A percentile compares a stretch with the other conserved stretches of the same genome.
Evolutionary conservation across 2,888 invertebrate species (phyloP).

Genomic region (Penaeus monodon): DNA sequence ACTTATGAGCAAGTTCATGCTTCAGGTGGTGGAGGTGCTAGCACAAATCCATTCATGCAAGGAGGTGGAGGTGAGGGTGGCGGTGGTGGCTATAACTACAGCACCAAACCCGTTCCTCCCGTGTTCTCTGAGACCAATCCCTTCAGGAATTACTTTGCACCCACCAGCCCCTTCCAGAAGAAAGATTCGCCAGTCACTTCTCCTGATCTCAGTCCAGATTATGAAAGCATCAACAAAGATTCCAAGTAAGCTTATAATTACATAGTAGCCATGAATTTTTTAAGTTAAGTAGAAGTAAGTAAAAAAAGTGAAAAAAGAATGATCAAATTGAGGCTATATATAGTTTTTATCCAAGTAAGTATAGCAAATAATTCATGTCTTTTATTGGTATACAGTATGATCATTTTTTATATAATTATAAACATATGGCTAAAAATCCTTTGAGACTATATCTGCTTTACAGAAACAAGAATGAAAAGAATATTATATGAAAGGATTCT

Average conservation of each 20-base stretch:
- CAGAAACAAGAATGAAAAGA: no score
- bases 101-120: slow-evolving; percentile 33
- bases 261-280: no score
- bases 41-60: slow-evolving; percentile 56
- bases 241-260: slow-evolving; percentile 43
- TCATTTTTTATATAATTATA: no score
- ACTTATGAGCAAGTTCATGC: neutral
- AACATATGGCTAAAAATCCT: no score
- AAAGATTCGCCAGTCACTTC: slow-evolving; percentile 60
- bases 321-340: no score
- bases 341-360: no score
- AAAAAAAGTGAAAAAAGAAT: no score
- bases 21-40: slow-evolving; percentile 38
- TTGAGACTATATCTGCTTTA: no score
- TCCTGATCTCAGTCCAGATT: slow-evolving; percentile 58
- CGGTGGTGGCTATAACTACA: slow-evolving; percentile 57
- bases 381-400: no score
- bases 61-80: slow-evolving; percentile 39
- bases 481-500: no score
- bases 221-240: slow-evolving; percentile 59
- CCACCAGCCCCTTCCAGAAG: slow-evolving; percentile 36
- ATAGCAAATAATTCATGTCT: no score
- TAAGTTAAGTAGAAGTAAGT: no score
- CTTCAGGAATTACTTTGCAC: slow-evolving; percentile 44
- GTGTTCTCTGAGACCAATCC: slow-evolving; percentile 55